Evolutionary conservation across 2,113 vertebrate species (phyloP).

Genomic region (Cettia cetti): DNA sequence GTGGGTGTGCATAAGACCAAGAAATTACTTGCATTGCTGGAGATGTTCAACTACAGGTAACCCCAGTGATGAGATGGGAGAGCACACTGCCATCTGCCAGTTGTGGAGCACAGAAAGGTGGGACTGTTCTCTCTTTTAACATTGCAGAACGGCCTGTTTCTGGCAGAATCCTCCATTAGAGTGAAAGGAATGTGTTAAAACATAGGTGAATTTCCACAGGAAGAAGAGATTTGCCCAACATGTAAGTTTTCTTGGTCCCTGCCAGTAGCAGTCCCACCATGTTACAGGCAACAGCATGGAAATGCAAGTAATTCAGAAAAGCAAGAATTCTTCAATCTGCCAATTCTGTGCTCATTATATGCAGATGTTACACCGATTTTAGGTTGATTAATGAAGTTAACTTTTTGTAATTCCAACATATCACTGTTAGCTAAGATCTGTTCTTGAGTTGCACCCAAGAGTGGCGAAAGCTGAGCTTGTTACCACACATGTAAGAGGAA

Average conservation of each 20-base stretch:
- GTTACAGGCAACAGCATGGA: not conserved
- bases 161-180: not conserved
- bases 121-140: not conserved
- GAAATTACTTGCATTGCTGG: not conserved
- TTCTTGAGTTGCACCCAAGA: not conserved
- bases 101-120: not conserved
- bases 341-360: not conserved
- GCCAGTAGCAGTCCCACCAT: not conserved
- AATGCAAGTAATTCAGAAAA: not conserved
- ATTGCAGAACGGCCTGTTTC: not conserved
- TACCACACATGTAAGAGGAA: not conserved
- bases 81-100: fast-evolving
- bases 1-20: not conserved
- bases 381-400: not conserved
- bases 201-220: not conserved
- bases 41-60: not conserved
- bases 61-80: fast-evolving
- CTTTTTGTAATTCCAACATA: not conserved
- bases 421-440: not conserved
- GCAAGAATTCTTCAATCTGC: not conserved
- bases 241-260: fast-evolving
- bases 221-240: not conserved
- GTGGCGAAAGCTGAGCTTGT: not conserved
- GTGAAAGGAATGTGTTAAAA: not conserved
- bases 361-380: not conserved